phyloP scores from a whole-genome alignment of 92 coral and sea anemone species.

The Parazoanthus atlanticus region DNA sequence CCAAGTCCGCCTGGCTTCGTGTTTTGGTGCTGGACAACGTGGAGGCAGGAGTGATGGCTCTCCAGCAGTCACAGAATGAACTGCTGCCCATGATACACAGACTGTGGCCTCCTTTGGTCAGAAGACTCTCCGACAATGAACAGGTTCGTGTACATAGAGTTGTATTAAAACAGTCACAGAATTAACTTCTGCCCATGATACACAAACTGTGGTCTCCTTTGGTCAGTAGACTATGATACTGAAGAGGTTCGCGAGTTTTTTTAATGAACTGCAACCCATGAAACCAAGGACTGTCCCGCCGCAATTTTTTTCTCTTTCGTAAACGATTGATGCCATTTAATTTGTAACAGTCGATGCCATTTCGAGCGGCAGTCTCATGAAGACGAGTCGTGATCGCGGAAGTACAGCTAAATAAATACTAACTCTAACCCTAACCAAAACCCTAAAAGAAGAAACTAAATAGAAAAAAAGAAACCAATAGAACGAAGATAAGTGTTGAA shows the following conservation, averaged over 20 bases:
- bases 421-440: too few species aligned
- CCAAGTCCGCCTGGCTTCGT: conserved; percentile 78
- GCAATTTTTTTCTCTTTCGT: too few species aligned
- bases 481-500: too few species aligned
- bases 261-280: background rate
- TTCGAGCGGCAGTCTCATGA: too few species aligned
- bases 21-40: conserved; percentile 85
- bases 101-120: conserved; percentile 87
- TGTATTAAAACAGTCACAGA: background rate
- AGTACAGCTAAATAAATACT: too few species aligned
- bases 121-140: conserved; percentile 81
- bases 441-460: too few species aligned
- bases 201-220: conserved; percentile 84
- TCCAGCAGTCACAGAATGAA: conserved; percentile 72
- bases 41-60: conserved; percentile 69
- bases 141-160: conserved; percentile 50
- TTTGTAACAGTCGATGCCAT: too few species aligned
- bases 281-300: too few species aligned
- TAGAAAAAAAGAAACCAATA: too few species aligned
- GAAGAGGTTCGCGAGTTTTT: conserved; percentile 68
- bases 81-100: conserved; percentile 95
- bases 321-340: too few species aligned
- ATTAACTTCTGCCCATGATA: conserved; percentile 3
- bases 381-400: too few species aligned
- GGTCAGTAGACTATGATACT: conserved; percentile 71